Conservation (phyloP, 2,888 invertebrate species). For the Andrena marginata region DNA sequence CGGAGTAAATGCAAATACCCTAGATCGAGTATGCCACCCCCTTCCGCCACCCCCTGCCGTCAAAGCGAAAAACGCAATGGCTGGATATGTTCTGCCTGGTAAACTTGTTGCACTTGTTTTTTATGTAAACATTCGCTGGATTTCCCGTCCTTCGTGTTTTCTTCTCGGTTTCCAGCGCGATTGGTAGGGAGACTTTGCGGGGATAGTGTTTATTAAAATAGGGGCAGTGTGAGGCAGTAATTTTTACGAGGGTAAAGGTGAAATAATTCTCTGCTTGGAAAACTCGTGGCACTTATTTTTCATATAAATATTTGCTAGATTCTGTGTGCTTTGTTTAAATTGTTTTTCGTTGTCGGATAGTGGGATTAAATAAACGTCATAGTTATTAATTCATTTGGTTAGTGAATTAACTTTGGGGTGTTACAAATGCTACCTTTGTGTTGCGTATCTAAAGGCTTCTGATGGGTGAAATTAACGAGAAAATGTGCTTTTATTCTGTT, state of each 20-base stretch:
- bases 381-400: too few relatives aligned
- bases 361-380: too few relatives aligned
- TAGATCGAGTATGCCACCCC: neutral
- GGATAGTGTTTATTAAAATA: too few relatives aligned
- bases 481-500: conserved; percentile 1
- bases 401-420: too few relatives aligned
- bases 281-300: neutral
- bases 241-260: too few relatives aligned
- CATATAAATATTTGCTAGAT: neutral
- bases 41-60: neutral
- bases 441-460: neutral
- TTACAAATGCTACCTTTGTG: too few relatives aligned
- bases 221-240: too few relatives aligned
- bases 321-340: neutral
- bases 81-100: neutral
- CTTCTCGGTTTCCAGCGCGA: too few relatives aligned
- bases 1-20: conserved; percentile 27
- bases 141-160: neutral
- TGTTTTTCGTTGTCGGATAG: neutral
- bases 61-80: neutral
- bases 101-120: neutral
- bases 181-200: too few relatives aligned
- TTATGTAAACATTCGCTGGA: neutral
- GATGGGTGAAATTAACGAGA: neutral
- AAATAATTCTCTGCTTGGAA: neutral